Percentiles rank a stretch among this genome's conserved stretches.
phyloP scores from a whole-genome alignment of 2,888 invertebrate genomes.

The Eristalis arbustorum region DNA sequence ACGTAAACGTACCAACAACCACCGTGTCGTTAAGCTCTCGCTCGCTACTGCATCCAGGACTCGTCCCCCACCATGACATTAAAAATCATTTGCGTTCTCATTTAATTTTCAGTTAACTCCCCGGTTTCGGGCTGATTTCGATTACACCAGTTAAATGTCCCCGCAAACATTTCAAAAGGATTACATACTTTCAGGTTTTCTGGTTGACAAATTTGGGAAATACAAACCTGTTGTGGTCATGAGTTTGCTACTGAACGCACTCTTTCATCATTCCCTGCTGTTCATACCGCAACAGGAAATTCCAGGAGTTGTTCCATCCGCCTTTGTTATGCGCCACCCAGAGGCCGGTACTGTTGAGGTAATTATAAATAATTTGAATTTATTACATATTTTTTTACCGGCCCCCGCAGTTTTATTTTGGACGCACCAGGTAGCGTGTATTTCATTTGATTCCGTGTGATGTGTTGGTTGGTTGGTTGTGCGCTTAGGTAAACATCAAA shows the following conservation, averaged over 20 bases:
- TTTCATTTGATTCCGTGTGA: neutral
- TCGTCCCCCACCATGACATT: neutral
- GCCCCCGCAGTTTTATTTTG: neutral
- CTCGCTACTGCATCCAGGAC: no score
- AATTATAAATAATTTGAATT: conserved; percentile 72
- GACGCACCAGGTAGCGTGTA: neutral
- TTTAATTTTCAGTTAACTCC: conserved; percentile 12
- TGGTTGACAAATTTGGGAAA: conserved; percentile 92
- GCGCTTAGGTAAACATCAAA: neutral
- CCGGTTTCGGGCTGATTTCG: neutral
- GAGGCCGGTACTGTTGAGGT: conserved; percentile 87
- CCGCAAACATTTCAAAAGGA: neutral
- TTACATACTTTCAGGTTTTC: conserved; percentile 83
- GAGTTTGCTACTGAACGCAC: conserved; percentile 88
- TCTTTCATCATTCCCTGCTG: conserved; percentile 89
- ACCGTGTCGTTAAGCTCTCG: neutral
- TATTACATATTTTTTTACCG: neutral
- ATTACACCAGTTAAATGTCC: neutral
- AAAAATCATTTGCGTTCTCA: neutral
- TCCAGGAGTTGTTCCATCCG: conserved; percentile 87
- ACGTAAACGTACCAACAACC: no score
- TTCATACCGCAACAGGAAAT: conserved; percentile 90
- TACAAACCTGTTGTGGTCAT: conserved; percentile 92
- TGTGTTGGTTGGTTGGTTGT: neutral
- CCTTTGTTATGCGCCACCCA: conserved; percentile 88